A percentile compares a stretch with the other conserved stretches of the same genome.
Evolutionary conservation across 2,888 invertebrate genomes (phyloP).

Genomic region (Acanthosepion pharaonis): DNA sequence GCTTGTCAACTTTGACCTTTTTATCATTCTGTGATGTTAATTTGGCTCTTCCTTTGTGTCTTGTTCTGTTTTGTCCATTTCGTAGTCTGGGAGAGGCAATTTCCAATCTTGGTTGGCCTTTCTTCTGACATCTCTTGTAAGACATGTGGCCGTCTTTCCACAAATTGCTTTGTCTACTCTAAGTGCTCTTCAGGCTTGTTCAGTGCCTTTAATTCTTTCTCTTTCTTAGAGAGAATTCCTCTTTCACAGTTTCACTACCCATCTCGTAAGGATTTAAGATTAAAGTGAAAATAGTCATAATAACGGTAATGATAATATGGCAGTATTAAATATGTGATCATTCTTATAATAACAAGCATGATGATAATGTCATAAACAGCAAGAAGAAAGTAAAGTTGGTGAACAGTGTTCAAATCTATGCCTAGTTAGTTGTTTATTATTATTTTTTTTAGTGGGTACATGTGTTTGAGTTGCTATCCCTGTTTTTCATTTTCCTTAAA

Average conservation of each 20-base stretch:
- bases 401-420: no score
- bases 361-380: no score
- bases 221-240: not conserved
- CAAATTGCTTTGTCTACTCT: not conserved
- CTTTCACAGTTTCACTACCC: not conserved
- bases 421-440: no score
- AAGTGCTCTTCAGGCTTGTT: conserved; percentile 33
- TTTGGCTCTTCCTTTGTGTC: conserved; percentile 33
- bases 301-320: no score
- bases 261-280: not conserved
- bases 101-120: conserved; percentile 33
- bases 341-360: no score
- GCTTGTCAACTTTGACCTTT: not conserved
- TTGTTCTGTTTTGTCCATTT: not conserved
- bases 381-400: no score
- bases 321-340: no score
- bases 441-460: no score
- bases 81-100: conserved; percentile 33
- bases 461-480: no score
- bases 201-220: conserved; percentile 16
- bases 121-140: not conserved
- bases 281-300: not conserved
- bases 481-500: no score
- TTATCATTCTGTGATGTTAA: conserved; percentile 33
- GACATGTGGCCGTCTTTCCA: not conserved